Percentiles rank a stretch among this genome's conserved stretches.
Evolutionary conservation across 2,797 vertebrate genomes (phyloP).

Genomic region (Artibeus jamaicensis): DNA sequence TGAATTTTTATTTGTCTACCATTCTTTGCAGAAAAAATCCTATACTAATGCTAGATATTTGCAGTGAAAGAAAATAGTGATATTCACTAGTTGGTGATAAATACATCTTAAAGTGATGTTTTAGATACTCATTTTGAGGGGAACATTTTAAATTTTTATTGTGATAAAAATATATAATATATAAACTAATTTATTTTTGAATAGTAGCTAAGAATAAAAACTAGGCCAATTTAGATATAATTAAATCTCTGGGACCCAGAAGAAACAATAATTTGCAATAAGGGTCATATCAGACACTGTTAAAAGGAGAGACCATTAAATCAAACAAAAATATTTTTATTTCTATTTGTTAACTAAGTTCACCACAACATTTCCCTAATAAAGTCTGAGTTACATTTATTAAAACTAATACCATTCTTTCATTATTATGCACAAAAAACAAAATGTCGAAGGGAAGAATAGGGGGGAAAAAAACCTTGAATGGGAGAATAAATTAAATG

Average conservation of each 20-base stretch:
- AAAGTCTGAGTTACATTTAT: background rate
- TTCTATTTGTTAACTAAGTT: background rate
- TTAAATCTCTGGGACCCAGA: background rate
- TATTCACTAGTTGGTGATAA: background rate
- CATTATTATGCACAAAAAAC: background rate
- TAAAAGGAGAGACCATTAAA: background rate
- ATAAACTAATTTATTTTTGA: conserved; percentile 7
- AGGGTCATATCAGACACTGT: background rate
- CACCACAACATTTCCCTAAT: background rate
- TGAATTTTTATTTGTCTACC: background rate
- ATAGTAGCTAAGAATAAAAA: conserved; percentile 11
- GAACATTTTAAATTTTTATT: background rate
- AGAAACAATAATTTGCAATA: background rate
- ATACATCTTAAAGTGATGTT: background rate
- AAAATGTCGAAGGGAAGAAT: background rate
- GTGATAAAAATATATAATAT: background rate
- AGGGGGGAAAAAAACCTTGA: background rate
- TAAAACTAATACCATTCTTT: background rate
- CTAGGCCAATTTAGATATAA: background rate
- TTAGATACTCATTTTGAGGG: background rate
- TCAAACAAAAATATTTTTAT: background rate
- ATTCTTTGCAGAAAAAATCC: background rate
- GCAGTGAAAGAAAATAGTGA: background rate
- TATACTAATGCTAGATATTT: background rate
- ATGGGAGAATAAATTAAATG: background rate